Conservation (phyloP, 2,888 invertebrate genomes). For the Papilio gigon region DNA sequence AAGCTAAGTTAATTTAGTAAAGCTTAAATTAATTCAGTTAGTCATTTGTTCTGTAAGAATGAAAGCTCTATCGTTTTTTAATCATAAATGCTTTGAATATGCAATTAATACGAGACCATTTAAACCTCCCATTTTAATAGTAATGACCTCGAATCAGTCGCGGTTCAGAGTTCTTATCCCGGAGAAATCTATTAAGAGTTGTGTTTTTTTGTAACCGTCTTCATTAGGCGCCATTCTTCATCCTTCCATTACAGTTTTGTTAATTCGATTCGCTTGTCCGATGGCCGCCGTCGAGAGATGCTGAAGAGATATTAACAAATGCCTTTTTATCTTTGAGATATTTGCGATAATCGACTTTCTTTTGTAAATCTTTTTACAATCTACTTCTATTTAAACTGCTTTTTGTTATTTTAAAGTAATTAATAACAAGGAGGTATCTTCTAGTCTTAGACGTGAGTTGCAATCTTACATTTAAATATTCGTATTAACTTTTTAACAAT, state of each 20-base stretch:
- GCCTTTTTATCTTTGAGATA: background rate
- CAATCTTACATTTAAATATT: no score
- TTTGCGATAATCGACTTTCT: conserved; percentile 13
- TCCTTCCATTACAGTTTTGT: conserved; percentile 54
- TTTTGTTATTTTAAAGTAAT: background rate
- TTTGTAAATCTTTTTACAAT: background rate
- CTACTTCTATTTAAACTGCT: background rate
- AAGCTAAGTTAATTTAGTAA: no score
- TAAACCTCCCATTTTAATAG: conserved; percentile 56
- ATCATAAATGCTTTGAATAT: conserved; percentile 40
- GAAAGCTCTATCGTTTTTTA: conserved; percentile 29
- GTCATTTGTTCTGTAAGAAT: background rate
- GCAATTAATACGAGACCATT: conserved; percentile 69
- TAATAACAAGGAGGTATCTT: no score
- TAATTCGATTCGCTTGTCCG: conserved; percentile 49
- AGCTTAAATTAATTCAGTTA: background rate
- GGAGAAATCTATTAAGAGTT: conserved; percentile 48
- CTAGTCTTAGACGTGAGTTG: background rate
- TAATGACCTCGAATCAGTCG: conserved; percentile 64
- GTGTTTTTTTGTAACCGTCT: conserved; percentile 63
- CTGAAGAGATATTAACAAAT: conserved; percentile 39
- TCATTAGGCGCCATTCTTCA: conserved; percentile 54
- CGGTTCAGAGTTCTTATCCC: conserved; percentile 55
- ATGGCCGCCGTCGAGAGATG: conserved; percentile 17
- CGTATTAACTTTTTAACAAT: background rate